Percentiles rank a stretch among this genome's conserved stretches.
Conservation (phyloP, 2,113 vertebrate species). For the Nannobrachium achirus region DNA sequence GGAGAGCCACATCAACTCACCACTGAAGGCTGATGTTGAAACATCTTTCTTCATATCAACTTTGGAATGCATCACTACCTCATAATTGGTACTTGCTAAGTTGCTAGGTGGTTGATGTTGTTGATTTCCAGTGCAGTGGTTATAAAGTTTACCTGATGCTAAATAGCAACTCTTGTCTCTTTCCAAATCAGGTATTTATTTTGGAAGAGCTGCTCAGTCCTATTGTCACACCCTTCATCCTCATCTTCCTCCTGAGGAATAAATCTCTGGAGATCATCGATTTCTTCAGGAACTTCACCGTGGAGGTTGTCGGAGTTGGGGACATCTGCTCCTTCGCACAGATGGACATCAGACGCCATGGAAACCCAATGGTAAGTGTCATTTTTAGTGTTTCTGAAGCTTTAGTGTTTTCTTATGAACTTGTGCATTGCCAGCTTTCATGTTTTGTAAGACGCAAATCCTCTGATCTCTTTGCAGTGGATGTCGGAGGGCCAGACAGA, state of each 20-base stretch:
- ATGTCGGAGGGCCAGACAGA: constrained; percentile 95
- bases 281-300: constrained; percentile 98
- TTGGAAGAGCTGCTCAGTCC: constrained; percentile 96
- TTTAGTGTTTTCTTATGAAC: background rate
- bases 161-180: constrained; percentile 6
- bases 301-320: constrained; percentile 97
- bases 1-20: no score
- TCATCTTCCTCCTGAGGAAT: constrained; percentile 92
- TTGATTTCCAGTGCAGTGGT: no score
- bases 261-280: constrained; percentile 97
- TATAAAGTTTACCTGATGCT: background rate
- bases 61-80: no score
- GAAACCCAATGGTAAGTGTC: constrained; percentile 90
- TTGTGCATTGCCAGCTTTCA: background rate
- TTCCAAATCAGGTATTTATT: constrained; percentile 88
- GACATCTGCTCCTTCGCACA: constrained; percentile 98
- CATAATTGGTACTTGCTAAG: no score
- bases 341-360: constrained; percentile 98
- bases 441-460: background rate
- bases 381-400: background rate
- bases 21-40: no score
- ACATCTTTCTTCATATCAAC: no score
- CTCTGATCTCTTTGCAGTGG: constrained; percentile 82
- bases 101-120: no score
- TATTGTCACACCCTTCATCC: constrained; percentile 94